Conservation (phyloP, 2,113 vertebrate species). For the Sphyrna mokarran region DNA sequence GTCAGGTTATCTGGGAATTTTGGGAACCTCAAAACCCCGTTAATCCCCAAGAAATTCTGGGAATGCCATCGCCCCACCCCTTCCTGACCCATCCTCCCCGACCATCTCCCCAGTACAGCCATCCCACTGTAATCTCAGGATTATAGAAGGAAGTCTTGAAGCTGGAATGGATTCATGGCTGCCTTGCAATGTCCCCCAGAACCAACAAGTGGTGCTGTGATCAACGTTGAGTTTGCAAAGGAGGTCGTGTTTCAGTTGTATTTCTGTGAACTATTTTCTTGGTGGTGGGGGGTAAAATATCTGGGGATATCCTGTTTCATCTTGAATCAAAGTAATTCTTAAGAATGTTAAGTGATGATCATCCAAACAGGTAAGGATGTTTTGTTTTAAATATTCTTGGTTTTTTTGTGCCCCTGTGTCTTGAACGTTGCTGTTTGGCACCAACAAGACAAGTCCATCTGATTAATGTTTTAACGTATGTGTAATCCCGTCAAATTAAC, state of each 20-base stretch:
- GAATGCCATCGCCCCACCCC: not conserved
- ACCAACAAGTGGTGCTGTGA: no score
- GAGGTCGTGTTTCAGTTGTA: not conserved
- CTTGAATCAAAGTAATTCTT: not conserved
- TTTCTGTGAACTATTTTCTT: not conserved
- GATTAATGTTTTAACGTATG: slow-evolving; percentile 13
- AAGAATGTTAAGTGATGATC: not conserved
- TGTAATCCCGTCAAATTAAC: slow-evolving; percentile 16
- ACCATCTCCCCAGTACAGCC: not conserved
- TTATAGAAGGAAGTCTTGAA: not conserved
- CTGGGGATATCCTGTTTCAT: not conserved
- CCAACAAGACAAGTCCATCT: not conserved
- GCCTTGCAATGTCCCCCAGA: not conserved
- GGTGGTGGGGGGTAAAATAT: not conserved
- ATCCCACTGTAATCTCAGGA: not conserved
- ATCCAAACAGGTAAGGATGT: not conserved
- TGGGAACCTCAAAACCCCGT: not conserved
- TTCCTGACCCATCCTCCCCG: no score
- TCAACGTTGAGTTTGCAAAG: not conserved
- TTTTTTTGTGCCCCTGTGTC: no score
- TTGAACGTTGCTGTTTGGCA: not conserved
- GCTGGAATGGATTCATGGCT: not conserved
- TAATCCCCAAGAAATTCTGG: not conserved
- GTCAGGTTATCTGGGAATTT: not conserved
- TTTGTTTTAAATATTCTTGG: not conserved